Conservation (phyloP, 2,888 invertebrate species). For the Autographa pulchrina region DNA sequence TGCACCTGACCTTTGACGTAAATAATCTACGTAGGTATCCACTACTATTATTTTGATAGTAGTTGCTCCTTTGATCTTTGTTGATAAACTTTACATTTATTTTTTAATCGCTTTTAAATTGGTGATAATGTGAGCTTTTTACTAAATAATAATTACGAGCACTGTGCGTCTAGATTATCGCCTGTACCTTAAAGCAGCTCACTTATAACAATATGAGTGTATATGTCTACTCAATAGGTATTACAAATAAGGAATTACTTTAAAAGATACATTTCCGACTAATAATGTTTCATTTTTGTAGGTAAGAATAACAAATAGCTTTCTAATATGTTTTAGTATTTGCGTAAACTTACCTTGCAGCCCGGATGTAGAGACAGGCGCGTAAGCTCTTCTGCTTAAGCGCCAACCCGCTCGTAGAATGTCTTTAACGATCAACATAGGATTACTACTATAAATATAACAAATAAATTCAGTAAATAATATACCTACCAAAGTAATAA, state of each 20-base stretch:
- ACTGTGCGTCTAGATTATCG: too few species aligned
- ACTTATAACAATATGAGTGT: too few species aligned
- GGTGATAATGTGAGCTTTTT: too few species aligned
- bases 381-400: constrained; percentile 4
- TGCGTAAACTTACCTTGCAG: background rate
- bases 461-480: constrained; percentile 9
- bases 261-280: too few species aligned
- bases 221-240: too few species aligned
- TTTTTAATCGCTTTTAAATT: background rate
- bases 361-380: background rate
- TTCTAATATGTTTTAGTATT: background rate
- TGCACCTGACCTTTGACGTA: constrained; percentile 5
- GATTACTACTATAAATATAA: constrained; percentile 3
- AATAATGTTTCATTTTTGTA: too few species aligned
- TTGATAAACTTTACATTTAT: background rate
- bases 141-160: too few species aligned
- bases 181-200: too few species aligned
- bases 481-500: constrained; percentile 11
- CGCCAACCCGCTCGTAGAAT: background rate
- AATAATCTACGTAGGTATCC: background rate
- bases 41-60: background rate
- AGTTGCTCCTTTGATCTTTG: background rate
- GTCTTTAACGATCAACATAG: background rate
- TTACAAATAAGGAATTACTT: too few species aligned
- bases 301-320: background rate